Percentiles rank a stretch among this genome's conserved stretches.
Evolutionary conservation across 2,113 vertebrate genomes (phyloP).

Genomic region (Tachysurus fulvidraco): DNA sequence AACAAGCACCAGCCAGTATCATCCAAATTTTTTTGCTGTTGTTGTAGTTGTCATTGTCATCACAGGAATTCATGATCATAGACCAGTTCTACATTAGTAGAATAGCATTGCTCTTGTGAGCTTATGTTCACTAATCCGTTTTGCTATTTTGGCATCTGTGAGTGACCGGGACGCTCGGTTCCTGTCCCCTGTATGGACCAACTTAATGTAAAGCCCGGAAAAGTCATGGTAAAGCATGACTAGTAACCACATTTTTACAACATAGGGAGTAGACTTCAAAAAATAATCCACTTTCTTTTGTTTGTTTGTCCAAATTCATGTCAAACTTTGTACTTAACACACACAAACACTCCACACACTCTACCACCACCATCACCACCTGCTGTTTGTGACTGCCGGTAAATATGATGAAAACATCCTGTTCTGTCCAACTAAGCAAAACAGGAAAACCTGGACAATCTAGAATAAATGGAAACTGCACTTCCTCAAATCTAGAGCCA

Average conservation of each 20-base stretch:
- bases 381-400: neutral
- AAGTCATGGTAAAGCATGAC: too few species aligned
- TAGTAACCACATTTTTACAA: too few species aligned
- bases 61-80: neutral
- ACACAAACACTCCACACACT: neutral
- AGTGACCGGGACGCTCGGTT: too few species aligned
- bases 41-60: neutral
- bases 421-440: conserved; percentile 25
- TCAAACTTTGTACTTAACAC: conserved; percentile 8
- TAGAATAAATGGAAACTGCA: conserved; percentile 38
- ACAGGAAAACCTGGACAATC: conserved; percentile 22
- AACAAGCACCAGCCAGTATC: neutral
- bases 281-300: neutral
- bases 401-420: conserved; percentile 34
- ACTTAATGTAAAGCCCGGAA: too few species aligned
- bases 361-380: neutral
- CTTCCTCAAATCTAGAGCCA: conserved; percentile 24
- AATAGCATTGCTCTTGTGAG: too few species aligned
- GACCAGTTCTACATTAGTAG: too few species aligned
- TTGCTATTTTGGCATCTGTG: too few species aligned
- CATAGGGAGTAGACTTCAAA: too few species aligned
- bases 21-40: conserved; percentile 36
- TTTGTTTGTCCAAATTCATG: neutral
- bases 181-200: too few species aligned
- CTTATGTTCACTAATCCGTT: too few species aligned